phyloP scores from a whole-genome alignment of 53 echinoderm and acorn worm genomes.

The Apostichopus leukothele region DNA sequence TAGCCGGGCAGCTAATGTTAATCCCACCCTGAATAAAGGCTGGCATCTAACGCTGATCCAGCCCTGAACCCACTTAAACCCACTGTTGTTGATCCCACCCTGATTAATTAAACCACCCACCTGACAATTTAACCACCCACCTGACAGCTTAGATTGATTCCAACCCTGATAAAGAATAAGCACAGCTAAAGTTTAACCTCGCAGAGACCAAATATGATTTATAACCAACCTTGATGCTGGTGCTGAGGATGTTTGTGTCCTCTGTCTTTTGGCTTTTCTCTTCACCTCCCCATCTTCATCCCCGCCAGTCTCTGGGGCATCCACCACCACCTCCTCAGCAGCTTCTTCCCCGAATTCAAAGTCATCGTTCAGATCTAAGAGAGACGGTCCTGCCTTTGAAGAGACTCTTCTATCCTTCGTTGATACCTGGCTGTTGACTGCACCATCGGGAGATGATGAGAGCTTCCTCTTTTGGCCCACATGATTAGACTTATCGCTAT shows the following conservation, averaged over 20 bases:
- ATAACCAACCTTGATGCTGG: not conserved
- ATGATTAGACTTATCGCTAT: not conserved
- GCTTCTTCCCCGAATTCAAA: slow-evolving; percentile 27
- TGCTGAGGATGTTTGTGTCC: not conserved
- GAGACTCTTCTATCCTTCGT: not conserved
- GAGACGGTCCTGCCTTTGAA: slow-evolving; percentile 13
- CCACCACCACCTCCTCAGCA: not conserved
- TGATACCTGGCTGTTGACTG: not conserved
- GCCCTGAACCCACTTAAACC: no score
- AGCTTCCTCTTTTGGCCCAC: not conserved
- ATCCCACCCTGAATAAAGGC: no score
- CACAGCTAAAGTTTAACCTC: no score
- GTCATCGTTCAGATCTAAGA: slow-evolving; percentile 32
- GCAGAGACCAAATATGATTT: no score
- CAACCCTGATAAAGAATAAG: no score
- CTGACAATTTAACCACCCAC: no score
- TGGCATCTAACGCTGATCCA: no score
- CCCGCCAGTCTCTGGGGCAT: not conserved
- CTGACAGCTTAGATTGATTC: no score
- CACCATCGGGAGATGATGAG: not conserved
- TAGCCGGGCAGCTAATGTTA: no score
- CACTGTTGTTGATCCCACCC: no score
- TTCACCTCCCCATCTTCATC: not conserved
- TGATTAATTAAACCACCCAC: no score
- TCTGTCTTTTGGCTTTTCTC: slow-evolving; percentile 14